These are phyloP conservation scores for Drosophila nasuta DNA, from an alignment of 1,140 invertebrate species.

Conservation along the genomic window DNA sequence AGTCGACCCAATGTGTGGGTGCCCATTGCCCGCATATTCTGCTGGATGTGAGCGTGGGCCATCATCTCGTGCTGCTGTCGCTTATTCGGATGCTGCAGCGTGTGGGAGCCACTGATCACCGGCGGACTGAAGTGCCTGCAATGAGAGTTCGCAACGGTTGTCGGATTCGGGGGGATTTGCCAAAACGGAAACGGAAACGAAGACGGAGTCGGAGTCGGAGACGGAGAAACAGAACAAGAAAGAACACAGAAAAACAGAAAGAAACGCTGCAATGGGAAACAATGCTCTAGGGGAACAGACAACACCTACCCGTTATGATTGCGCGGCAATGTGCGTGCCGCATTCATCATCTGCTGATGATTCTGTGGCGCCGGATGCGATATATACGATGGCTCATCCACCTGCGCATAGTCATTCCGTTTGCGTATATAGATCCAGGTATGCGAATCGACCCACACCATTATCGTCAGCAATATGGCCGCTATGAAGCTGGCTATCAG, in stretches of 20 bases:
- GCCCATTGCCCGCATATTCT: conserved; percentile 85
- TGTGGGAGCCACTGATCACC: conserved; percentile 84
- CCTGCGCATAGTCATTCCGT: conserved; percentile 83
- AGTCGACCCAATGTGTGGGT: conserved; percentile 86
- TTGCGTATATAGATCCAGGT: conserved; percentile 98
- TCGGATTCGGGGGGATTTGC: conserved; percentile 17
- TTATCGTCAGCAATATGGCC: conserved; percentile 94
- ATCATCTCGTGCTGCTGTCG: conserved; percentile 84
- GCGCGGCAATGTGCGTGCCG: conserved; percentile 80
- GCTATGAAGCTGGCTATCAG: conserved; percentile 92
- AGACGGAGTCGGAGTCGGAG: neutral
- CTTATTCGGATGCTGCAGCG: conserved; percentile 83
- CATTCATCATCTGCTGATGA: conserved; percentile 84
- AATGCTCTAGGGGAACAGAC: conserved; percentile 44
- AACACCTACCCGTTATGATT: conserved; percentile 84
- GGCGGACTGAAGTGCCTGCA: conserved; percentile 84
- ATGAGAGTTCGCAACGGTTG: conserved; percentile 17
- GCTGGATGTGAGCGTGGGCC: conserved; percentile 84
- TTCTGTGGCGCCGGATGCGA: conserved; percentile 84
- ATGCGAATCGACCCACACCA: conserved; percentile 97
- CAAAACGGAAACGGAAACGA: neutral
- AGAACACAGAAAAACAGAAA: neutral
- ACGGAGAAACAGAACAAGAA: neutral
- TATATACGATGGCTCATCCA: conserved; percentile 83
- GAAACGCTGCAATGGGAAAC: conserved; percentile 51